Conservation (phyloP, 1,140 invertebrate species). For the Amyelois transitella region DNA sequence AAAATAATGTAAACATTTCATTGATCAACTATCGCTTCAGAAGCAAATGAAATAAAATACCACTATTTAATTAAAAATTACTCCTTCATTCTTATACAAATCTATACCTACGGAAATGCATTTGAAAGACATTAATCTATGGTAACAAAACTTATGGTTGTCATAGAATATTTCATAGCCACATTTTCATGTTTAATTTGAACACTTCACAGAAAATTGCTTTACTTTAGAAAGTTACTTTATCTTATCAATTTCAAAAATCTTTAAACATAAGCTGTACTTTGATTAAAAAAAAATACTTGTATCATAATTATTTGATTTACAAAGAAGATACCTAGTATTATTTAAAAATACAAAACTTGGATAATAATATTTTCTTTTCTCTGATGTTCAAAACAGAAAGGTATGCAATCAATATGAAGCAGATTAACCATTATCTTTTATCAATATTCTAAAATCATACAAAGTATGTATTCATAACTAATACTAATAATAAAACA, state of each 20-base stretch:
- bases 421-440: not conserved
- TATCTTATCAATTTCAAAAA: too few species aligned
- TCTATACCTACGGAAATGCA: not conserved
- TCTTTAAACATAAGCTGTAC: too few species aligned
- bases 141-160: too few species aligned
- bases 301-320: too few species aligned
- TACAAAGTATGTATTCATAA: not conserved
- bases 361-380: too few species aligned
- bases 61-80: not conserved
- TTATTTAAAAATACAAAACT: too few species aligned
- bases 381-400: not conserved
- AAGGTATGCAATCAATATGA: not conserved
- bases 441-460: not conserved
- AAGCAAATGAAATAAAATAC: too few species aligned
- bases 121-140: not conserved
- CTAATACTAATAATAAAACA: not conserved
- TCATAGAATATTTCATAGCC: not conserved
- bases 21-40: too few species aligned
- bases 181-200: not conserved
- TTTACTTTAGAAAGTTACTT: too few species aligned
- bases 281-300: too few species aligned
- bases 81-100: not conserved
- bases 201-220: not conserved
- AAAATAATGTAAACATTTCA: not conserved
- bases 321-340: too few species aligned